Conservation (phyloP, 2,797 vertebrate species). For the Rhinoraja longicauda region DNA sequence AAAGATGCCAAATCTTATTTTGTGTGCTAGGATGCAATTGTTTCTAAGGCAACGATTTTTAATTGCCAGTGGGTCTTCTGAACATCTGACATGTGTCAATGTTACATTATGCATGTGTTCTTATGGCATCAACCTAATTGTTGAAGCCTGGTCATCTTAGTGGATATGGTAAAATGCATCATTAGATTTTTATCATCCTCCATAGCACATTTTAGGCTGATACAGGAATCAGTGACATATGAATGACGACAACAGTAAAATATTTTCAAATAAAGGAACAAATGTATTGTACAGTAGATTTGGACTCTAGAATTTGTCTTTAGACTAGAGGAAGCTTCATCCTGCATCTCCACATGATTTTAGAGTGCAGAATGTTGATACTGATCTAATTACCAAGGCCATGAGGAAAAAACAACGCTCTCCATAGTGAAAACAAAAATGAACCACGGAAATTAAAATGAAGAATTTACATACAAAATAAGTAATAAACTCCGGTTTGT, state of each 20-base stretch:
- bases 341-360: not conserved
- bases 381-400: not conserved
- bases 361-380: not conserved
- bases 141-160: not conserved
- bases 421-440: not conserved
- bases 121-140: not conserved
- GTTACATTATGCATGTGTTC: not conserved
- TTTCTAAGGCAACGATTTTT: not conserved
- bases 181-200: not conserved
- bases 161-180: not conserved
- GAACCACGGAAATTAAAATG: not conserved
- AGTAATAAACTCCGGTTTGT: no score
- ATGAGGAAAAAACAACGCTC: not conserved
- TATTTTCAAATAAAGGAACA: not conserved
- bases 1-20: constrained; percentile 16
- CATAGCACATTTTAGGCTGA: not conserved
- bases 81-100: constrained; percentile 21
- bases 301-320: not conserved
- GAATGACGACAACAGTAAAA: not conserved
- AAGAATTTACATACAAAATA: not conserved
- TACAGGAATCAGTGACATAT: not conserved
- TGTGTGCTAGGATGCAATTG: not conserved
- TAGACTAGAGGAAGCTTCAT: not conserved
- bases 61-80: not conserved
- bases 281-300: not conserved